Evolutionary conservation across 2,113 vertebrate genomes (phyloP).

Genomic region (Centropristis striata): DNA sequence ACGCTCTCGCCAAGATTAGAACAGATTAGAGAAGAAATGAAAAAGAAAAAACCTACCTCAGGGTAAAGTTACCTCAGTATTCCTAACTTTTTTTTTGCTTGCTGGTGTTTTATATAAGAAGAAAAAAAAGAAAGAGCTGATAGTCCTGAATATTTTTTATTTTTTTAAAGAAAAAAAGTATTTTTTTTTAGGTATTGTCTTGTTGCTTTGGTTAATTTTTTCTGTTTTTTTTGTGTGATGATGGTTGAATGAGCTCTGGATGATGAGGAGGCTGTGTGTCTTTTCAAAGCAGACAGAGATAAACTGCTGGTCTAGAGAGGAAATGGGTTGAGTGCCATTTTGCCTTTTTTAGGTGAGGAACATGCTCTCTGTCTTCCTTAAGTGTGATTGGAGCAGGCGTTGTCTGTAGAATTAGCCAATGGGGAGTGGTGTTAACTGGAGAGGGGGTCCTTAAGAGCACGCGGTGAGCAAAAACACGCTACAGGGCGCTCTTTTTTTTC

Average conservation of each 20-base stretch:
- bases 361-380: constrained; percentile 70
- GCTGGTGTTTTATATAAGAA: constrained; percentile 87
- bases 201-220: constrained; percentile 84
- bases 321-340: constrained; percentile 54
- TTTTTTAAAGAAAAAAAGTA: constrained; percentile 92
- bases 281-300: constrained; percentile 41
- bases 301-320: constrained; percentile 35
- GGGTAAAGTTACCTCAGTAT: constrained; percentile 97
- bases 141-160: constrained; percentile 98
- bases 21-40: constrained; percentile 85
- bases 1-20: constrained; percentile 81
- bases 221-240: constrained; percentile 83
- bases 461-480: constrained; percentile 15
- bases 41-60: constrained; percentile 92
- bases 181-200: constrained; percentile 83
- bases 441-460: constrained; percentile 51
- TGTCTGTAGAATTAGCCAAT: constrained; percentile 68
- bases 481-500: background rate
- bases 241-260: constrained; percentile 85
- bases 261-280: constrained; percentile 66
- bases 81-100: constrained; percentile 86
- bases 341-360: constrained; percentile 51
- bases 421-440: constrained; percentile 68
- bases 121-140: constrained; percentile 87
- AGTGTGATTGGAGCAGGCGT: constrained; percentile 64